Evolutionary conservation across 2,113 vertebrate genomes (phyloP).

Genomic region (Todiramphus saurophagus): DNA sequence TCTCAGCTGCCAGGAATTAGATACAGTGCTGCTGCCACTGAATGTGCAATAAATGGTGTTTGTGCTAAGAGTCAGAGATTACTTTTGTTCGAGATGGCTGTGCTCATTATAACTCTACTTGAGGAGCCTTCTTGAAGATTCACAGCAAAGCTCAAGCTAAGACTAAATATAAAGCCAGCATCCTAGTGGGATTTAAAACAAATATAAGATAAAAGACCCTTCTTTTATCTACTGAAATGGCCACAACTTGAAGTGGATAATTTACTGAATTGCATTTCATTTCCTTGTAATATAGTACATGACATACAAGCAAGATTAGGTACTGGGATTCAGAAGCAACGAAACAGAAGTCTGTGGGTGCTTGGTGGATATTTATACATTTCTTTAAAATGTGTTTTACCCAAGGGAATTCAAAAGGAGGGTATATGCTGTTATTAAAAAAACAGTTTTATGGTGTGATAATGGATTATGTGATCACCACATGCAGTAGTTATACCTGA

Average conservation of each 20-base stretch:
- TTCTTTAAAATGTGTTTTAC: slow-evolving; percentile 1
- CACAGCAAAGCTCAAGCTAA: slow-evolving; percentile 14
- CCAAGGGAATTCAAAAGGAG: slow-evolving; percentile 4
- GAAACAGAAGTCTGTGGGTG: slow-evolving; percentile 29
- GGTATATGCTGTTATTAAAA: background rate
- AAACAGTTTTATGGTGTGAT: background rate
- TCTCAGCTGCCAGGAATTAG: slow-evolving; percentile 35
- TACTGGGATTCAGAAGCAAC: slow-evolving; percentile 19
- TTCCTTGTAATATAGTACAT: slow-evolving; percentile 50
- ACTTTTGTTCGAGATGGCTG: slow-evolving; percentile 39
- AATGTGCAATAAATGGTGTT: slow-evolving; percentile 45
- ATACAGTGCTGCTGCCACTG: background rate
- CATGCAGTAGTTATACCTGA: background rate
- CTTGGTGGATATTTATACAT: slow-evolving; percentile 22
- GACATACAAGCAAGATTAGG: slow-evolving; percentile 49
- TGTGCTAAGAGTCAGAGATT: slow-evolving; percentile 48
- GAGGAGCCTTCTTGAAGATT: slow-evolving; percentile 51
- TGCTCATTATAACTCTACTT: slow-evolving; percentile 55
- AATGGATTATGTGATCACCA: slow-evolving; percentile 2
- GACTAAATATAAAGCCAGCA: slow-evolving; percentile 27
- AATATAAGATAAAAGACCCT: slow-evolving; percentile 29
- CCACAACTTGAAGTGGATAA: slow-evolving; percentile 49
- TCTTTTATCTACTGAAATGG: slow-evolving; percentile 39
- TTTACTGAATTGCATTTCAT: slow-evolving; percentile 62
- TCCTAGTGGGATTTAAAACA: slow-evolving; percentile 55